A percentile compares a stretch with the other conserved stretches of the same genome.
phyloP scores from a whole-genome alignment of 1,140 invertebrate genomes.

The Grapholita molesta region DNA sequence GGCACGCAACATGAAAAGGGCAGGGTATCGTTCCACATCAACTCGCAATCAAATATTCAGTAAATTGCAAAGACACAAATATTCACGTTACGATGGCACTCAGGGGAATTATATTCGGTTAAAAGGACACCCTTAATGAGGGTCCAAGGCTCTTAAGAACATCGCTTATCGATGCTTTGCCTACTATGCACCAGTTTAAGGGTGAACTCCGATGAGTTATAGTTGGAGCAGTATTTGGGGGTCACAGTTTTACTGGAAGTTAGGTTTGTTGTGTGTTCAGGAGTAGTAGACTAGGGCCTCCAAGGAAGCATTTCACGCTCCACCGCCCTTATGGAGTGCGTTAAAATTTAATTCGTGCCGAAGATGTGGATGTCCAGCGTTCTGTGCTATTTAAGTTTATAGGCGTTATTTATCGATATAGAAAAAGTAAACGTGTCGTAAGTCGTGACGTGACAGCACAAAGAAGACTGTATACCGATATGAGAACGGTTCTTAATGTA shows the following conservation, averaged over 20 bases:
- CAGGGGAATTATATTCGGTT: constrained; percentile 14
- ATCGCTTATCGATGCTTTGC: not conserved
- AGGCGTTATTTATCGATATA: not conserved
- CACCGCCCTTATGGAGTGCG: constrained; percentile 5
- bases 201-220: not conserved
- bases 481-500: too few species aligned
- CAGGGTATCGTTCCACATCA: not conserved
- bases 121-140: constrained; percentile 15
- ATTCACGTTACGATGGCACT: not conserved
- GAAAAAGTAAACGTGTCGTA: too few species aligned
- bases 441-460: too few species aligned
- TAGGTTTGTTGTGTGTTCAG: not conserved
- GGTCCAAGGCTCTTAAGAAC: not conserved
- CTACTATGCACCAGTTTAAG: not conserved
- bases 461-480: too few species aligned
- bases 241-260: not conserved
- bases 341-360: constrained; percentile 10
- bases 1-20: not conserved
- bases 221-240: not conserved
- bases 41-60: not conserved
- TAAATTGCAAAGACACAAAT: constrained; percentile 5
- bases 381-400: not conserved
- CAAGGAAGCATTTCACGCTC: not conserved
- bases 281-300: not conserved
- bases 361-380: not conserved